phyloP scores from a whole-genome alignment of 2,113 vertebrate genomes.

The Lanius collurio region DNA sequence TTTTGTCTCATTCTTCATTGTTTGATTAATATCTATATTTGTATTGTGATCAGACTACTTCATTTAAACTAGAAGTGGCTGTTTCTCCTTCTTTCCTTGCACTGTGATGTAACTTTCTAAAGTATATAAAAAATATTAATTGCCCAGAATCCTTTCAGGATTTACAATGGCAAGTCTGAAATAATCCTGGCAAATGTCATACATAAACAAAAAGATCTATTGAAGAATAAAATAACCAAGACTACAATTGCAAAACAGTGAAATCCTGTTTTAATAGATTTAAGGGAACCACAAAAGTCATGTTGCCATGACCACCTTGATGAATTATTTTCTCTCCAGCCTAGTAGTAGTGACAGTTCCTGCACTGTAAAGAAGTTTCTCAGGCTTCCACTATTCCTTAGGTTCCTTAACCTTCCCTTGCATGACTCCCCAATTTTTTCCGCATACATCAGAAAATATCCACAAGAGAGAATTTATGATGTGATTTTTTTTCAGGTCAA shows the following conservation, averaged over 20 bases:
- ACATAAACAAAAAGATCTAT: neutral
- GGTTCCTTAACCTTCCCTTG: neutral
- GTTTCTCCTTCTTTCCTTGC: neutral
- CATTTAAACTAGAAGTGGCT: neutral
- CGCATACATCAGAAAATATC: neutral
- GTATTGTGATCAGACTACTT: neutral
- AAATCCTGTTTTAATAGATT: neutral
- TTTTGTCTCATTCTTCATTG: neutral
- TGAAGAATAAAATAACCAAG: neutral
- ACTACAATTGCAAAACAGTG: neutral
- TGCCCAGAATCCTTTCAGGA: neutral
- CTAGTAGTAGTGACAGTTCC: neutral
- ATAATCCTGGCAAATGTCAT: neutral
- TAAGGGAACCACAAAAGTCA: neutral
- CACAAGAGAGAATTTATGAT: neutral
- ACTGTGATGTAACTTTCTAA: neutral
- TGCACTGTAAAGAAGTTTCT: neutral
- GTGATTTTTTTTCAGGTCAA: neutral
- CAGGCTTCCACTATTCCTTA: neutral
- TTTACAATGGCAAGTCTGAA: neutral
- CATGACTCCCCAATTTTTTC: neutral
- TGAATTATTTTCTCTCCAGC: neutral
- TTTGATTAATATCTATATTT: neutral
- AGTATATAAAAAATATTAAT: neutral
- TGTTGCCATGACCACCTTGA: neutral